Percentiles rank a stretch among this genome's conserved stretches.
These are phyloP conservation scores for Mionectes macconnelli DNA, from an alignment of 2,113 vertebrate genomes.

Conservation along the genomic window DNA sequence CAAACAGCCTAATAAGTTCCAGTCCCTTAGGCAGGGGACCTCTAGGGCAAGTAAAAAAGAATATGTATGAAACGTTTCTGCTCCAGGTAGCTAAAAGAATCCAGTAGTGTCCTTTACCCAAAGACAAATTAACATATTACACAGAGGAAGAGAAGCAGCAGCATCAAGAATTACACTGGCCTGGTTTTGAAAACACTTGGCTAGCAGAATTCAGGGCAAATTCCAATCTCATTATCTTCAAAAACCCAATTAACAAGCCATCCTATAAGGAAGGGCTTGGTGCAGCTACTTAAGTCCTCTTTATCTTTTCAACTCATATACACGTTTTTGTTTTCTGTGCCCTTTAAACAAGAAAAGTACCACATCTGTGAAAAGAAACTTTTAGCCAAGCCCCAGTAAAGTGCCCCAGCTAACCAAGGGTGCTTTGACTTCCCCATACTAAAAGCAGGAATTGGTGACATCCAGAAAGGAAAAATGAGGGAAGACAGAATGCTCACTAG, in stretches of 20 bases:
- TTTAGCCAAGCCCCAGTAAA: too few species aligned
- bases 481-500: not conserved
- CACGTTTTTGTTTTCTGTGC: not conserved
- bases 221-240: not conserved
- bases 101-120: not conserved
- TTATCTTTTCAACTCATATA: not conserved
- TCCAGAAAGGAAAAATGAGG: not conserved
- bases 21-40: not conserved
- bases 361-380: not conserved
- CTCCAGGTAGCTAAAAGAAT: not conserved
- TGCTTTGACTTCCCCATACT: not conserved
- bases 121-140: not conserved
- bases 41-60: not conserved
- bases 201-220: not conserved
- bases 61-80: not conserved
- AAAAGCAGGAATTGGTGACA: not conserved
- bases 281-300: not conserved
- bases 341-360: not conserved
- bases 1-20: not conserved
- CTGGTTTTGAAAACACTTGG: not conserved
- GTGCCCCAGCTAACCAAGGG: not conserved
- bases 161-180: not conserved
- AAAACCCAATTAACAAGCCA: not conserved
- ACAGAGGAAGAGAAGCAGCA: not conserved
- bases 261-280: not conserved